Conservation (phyloP, 2,113 vertebrate species). For the rabbit (Oryctolagus cuniculus) region mOryCun1.1 NC_091435.1:95780501-95781000, state of each 20-base stretch:
- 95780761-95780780: too few species aligned
- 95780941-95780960: neutral
- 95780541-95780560: constrained; percentile 66
- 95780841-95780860: too few species aligned
- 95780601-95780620: neutral
- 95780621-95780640: too few species aligned
- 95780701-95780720: too few species aligned
- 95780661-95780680: too few species aligned
- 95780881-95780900: neutral
- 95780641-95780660: too few species aligned
- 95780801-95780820: constrained; percentile 30
- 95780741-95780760: too few species aligned
- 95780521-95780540: constrained; percentile 62
- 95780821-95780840: too few species aligned
- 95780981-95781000: neutral
- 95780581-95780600: too few species aligned
- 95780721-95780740: too few species aligned
- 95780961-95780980: neutral
- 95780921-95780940: neutral
- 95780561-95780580: constrained; percentile 39
- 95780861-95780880: neutral
- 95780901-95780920: neutral
- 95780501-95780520: constrained; percentile 62
- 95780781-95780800: too few species aligned
- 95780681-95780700: too few species aligned